phyloP scores from a whole-genome alignment of 2,888 invertebrate species.

The Metellina segmentata region DNA sequence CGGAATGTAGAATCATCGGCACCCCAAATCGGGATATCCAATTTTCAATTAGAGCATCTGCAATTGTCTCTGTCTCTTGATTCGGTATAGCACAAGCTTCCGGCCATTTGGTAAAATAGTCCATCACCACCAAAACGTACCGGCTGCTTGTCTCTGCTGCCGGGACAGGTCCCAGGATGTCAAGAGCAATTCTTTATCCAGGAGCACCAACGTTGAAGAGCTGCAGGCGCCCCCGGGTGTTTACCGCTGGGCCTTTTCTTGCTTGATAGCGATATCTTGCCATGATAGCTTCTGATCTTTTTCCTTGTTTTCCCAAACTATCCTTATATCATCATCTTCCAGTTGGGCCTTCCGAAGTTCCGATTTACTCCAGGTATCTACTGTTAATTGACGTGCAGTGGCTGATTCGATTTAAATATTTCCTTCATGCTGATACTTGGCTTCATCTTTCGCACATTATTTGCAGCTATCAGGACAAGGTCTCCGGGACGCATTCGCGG shows the following conservation, averaged over 20 bases:
- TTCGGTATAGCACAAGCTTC: neutral
- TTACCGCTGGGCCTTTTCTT: too few relatives aligned
- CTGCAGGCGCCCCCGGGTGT: neutral
- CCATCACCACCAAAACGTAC: too few relatives aligned
- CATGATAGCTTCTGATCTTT: neutral
- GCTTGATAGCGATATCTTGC: neutral
- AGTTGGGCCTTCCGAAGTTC: too few relatives aligned
- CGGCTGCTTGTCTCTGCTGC: neutral
- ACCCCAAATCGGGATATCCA: neutral
- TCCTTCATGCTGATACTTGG: too few relatives aligned
- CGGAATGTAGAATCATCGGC: neutral
- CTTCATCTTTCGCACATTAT: too few relatives aligned
- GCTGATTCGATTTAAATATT: too few relatives aligned
- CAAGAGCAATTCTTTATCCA: neutral
- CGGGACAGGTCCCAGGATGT: neutral
- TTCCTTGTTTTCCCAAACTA: too few relatives aligned
- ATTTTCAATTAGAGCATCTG: neutral
- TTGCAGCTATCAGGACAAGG: too few relatives aligned
- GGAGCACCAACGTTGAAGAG: neutral
- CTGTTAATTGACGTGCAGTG: too few relatives aligned
- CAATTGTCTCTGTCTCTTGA: neutral
- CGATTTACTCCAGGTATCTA: too few relatives aligned
- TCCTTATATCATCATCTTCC: too few relatives aligned
- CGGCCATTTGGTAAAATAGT: constrained; percentile 28
- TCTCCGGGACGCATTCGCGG: too few relatives aligned